A percentile compares a stretch with the other conserved stretches of the same genome.
phyloP scores from a whole-genome alignment of 2,113 vertebrate species.

The Oryzias javanicus region DNA sequence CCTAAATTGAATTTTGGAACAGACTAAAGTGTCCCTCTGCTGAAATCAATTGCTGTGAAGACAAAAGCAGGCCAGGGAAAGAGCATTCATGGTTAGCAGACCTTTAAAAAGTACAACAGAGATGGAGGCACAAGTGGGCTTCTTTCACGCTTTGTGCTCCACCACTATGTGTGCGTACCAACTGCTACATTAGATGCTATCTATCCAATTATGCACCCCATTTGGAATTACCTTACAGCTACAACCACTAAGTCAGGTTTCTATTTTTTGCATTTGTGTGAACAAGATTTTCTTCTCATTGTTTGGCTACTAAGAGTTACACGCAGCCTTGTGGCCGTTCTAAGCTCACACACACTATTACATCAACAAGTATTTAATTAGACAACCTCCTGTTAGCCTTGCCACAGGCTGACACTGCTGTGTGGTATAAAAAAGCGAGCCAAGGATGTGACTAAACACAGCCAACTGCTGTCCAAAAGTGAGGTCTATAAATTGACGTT shows the following conservation, averaged over 20 bases:
- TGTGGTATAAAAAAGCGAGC: slow-evolving; percentile 31
- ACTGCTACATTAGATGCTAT: slow-evolving; percentile 51
- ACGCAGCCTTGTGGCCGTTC: slow-evolving; percentile 33
- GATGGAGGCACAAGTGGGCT: slow-evolving; percentile 48
- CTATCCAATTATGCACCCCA: slow-evolving; percentile 60
- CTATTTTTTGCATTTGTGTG: slow-evolving; percentile 35
- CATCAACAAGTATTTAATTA: slow-evolving; percentile 65
- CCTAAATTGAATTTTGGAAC: slow-evolving; percentile 74
- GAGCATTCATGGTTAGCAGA: slow-evolving; percentile 67
- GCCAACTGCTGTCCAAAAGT: slow-evolving; percentile 23
- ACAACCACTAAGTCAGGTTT: slow-evolving; percentile 42
- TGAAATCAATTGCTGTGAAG: slow-evolving; percentile 69
- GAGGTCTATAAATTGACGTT: slow-evolving; percentile 23
- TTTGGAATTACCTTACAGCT: slow-evolving; percentile 57
- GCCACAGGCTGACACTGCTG: slow-evolving; percentile 53
- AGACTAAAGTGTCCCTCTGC: slow-evolving; percentile 62
- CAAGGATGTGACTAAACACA: slow-evolving; percentile 32
- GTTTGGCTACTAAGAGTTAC: slow-evolving; percentile 38
- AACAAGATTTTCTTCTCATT: slow-evolving; percentile 31
- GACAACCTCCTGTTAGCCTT: slow-evolving; percentile 61
- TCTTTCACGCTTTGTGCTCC: slow-evolving; percentile 52
- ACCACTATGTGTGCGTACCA: slow-evolving; percentile 43
- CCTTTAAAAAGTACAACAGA: slow-evolving; percentile 65
- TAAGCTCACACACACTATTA: slow-evolving; percentile 55
- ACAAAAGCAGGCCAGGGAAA: slow-evolving; percentile 63